phyloP scores from a whole-genome alignment of 2,888 invertebrate genomes.

The Caenorhabditis angaria region DNA sequence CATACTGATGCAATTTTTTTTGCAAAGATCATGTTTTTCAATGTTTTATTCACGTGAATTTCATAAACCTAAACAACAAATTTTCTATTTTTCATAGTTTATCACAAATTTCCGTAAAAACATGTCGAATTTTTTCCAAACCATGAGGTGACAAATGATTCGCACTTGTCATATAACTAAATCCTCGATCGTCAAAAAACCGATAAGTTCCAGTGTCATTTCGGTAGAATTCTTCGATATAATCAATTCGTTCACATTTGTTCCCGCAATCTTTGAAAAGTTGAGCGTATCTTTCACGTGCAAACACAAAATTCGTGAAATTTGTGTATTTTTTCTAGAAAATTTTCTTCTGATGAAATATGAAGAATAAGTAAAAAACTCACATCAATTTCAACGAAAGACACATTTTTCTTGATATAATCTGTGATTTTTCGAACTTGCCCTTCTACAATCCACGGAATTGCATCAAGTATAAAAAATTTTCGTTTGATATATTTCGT shows the following conservation, averaged over 20 bases:
- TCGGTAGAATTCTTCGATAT: too few relatives aligned
- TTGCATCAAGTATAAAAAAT: constrained; percentile 18
- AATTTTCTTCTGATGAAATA: neutral
- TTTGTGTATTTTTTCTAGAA: constrained; percentile 3
- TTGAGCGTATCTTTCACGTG: too few relatives aligned
- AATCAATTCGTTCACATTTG: too few relatives aligned
- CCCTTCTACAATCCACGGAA: constrained; percentile 1
- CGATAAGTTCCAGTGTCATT: constrained; percentile 8
- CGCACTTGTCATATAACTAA: constrained; percentile 9
- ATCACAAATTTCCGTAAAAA: too few relatives aligned
- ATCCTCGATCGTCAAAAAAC: constrained; percentile 15
- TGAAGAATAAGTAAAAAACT: neutral
- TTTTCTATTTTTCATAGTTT: too few relatives aligned
- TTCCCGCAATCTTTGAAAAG: too few relatives aligned
- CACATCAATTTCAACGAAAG: constrained; percentile 12
- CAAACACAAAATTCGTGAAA: too few relatives aligned
- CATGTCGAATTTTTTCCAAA: constrained; percentile 10
- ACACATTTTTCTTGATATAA: constrained; percentile 6
- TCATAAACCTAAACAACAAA: too few relatives aligned
- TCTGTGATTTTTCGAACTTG: constrained; percentile 1
- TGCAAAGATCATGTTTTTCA: too few relatives aligned
- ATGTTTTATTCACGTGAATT: too few relatives aligned
- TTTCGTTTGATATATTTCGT: constrained; percentile 13
- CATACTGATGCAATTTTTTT: too few relatives aligned
- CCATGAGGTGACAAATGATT: constrained; percentile 12